Evolutionary conservation across 2,888 invertebrate genomes (phyloP).

Genomic region (Thymelicus acteon): DNA sequence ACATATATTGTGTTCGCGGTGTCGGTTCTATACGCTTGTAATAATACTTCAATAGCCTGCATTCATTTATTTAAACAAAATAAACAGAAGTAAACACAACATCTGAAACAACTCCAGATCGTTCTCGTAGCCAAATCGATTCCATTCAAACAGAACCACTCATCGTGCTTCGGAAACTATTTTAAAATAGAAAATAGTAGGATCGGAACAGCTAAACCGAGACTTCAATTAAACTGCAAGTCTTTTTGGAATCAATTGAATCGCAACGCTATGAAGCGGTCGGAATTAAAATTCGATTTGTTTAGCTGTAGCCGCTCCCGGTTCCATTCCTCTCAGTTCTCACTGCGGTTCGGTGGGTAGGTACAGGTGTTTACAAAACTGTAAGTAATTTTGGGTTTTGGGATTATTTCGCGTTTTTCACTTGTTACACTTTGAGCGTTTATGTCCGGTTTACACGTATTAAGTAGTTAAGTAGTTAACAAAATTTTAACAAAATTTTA

Average conservation of each 20-base stretch:
- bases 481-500: no score
- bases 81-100: not conserved
- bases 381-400: not conserved
- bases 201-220: constrained; percentile 21
- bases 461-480: no score
- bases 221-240: constrained; percentile 36
- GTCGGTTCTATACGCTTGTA: no score
- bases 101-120: not conserved
- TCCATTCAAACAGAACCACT: constrained; percentile 5
- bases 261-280: constrained; percentile 30
- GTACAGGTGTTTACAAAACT: constrained; percentile 9
- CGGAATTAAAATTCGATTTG: constrained; percentile 11
- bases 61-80: not conserved
- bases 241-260: constrained; percentile 42
- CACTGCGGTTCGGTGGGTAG: not conserved
- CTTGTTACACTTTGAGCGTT: no score
- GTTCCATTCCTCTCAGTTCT: not conserved
- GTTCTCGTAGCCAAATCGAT: constrained; percentile 6
- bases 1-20: no score
- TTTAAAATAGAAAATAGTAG: constrained; percentile 28
- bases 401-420: not conserved
- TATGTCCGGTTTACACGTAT: no score
- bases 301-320: not conserved
- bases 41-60: no score
- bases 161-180: constrained; percentile 9